Evolutionary conservation across 2,797 vertebrate genomes (phyloP).

Genomic region (Rhinoraja longicauda): DNA sequence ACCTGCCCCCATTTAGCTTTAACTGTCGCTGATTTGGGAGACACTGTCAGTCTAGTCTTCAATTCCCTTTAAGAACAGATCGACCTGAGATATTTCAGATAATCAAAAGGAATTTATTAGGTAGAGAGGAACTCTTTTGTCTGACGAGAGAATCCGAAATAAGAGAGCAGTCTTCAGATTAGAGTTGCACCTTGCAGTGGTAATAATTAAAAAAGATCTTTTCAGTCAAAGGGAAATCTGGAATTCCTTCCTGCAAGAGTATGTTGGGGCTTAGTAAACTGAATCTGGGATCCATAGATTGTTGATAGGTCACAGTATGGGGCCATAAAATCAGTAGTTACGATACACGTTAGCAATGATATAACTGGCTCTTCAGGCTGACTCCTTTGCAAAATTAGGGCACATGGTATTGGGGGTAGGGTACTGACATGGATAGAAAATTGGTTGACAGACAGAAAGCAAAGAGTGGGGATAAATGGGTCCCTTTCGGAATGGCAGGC

Average conservation of each 20-base stretch:
- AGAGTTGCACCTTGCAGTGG: neutral
- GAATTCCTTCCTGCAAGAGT: neutral
- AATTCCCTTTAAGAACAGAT: neutral
- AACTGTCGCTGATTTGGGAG: too few relatives aligned
- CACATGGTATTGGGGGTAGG: too few relatives aligned
- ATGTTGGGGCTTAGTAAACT: neutral
- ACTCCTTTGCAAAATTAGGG: too few relatives aligned
- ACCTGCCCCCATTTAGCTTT: too few relatives aligned
- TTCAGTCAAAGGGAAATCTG: neutral
- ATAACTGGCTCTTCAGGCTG: neutral
- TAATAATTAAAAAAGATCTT: neutral
- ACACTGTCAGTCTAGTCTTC: neutral
- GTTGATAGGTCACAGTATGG: neutral
- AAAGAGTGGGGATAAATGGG: too few relatives aligned
- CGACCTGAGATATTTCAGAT: neutral
- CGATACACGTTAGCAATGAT: neutral
- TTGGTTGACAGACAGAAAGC: too few relatives aligned
- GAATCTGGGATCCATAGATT: neutral
- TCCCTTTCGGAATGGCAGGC: too few relatives aligned
- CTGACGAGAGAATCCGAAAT: neutral
- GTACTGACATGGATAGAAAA: too few relatives aligned
- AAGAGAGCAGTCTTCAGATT: neutral
- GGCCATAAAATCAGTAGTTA: neutral
- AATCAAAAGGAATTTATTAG: neutral
- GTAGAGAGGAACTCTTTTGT: neutral